Evolutionary conservation across 2,888 invertebrate species (phyloP), one percentile per base, ranked within the genome.

Genomic region (Parascotia fuliginaria): DNA sequence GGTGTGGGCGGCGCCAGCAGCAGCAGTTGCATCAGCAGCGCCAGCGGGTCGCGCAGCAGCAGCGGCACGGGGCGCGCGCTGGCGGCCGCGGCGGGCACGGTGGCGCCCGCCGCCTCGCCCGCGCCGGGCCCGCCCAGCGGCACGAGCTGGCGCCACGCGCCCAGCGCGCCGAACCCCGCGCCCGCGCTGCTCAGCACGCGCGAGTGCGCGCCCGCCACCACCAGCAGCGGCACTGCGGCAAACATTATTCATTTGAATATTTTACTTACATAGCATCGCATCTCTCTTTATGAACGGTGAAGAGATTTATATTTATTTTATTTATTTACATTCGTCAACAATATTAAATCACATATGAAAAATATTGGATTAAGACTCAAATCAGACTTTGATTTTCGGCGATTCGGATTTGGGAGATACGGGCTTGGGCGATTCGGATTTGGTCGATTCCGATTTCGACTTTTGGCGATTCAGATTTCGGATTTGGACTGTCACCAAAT

Each of bases 151-250:
- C 13, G 43, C 34, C 31, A 31, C 31, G 31, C 31, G 6, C 9
- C 31, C 3, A 61, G 70, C 16, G 73, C 77, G 62, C 81, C 76
- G 59, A 83, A 75, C 27, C 74, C 67, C 13, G 76, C 77, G 52
- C 84, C 80, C 37, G 83, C 83, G 51, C 75, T 72, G 71, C 82
- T 59, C 48, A 97, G 92, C 39, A 96, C 94, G 55, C 96, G 95
- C 24, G 96, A 95, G 87, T 98, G 97, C 64, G 96, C 95, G 36
- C 97, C 96, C 65, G 98, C 92, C 15, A 98, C 97, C 74, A 97
- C 97, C 56, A 98, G 90, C 57, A 98, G 92, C 9, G 98, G 98
- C 67, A 97, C 98, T 97, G 92, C 2, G 89, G 6, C 6, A 6
- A 1, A n/a, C 9, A 42, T 9, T 1, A 11, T 15, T 7, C 7